phyloP scores from a whole-genome alignment of 2,888 invertebrate genomes.

The Mellilla xanthometata region DNA sequence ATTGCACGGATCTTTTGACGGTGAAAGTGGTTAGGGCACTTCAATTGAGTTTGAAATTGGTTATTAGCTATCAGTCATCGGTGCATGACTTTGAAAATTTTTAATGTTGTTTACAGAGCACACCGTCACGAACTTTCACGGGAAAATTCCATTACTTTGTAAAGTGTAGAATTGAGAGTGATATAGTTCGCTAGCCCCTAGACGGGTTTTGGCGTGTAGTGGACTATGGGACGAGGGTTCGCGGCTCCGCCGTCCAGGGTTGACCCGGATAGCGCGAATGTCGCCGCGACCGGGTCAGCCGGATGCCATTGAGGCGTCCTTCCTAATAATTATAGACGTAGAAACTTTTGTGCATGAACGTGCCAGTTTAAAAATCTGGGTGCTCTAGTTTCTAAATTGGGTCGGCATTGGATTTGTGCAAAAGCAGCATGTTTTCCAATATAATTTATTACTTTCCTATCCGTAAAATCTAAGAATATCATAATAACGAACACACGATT shows the following conservation, averaged over 20 bases:
- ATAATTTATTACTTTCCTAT: too few species aligned
- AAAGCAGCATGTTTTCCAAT: too few species aligned
- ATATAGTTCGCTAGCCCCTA: not conserved
- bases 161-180: too few species aligned
- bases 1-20: slow-evolving; percentile 16
- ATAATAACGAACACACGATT: too few species aligned
- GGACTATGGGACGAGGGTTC: slow-evolving; percentile 30
- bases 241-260: slow-evolving; percentile 42
- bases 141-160: too few species aligned
- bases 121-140: too few species aligned
- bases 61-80: slow-evolving; percentile 16
- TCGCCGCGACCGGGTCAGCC: slow-evolving; percentile 78
- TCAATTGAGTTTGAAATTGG: slow-evolving; percentile 7
- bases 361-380: slow-evolving; percentile 19
- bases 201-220: slow-evolving; percentile 29
- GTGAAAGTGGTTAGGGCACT: slow-evolving; percentile 6
- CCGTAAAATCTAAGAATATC: too few species aligned
- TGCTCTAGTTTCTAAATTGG: slow-evolving; percentile 17
- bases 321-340: slow-evolving; percentile 40
- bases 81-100: slow-evolving; percentile 6
- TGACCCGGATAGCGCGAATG: slow-evolving; percentile 80
- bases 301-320: slow-evolving; percentile 57
- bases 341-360: slow-evolving; percentile 30
- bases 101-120: too few species aligned
- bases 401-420: slow-evolving; percentile 3